Evolutionary conservation across 1,140 invertebrate genomes (phyloP), one percentile per base, ranked within the genome.

Genomic region (Sarcophaga peregrina): DNA sequence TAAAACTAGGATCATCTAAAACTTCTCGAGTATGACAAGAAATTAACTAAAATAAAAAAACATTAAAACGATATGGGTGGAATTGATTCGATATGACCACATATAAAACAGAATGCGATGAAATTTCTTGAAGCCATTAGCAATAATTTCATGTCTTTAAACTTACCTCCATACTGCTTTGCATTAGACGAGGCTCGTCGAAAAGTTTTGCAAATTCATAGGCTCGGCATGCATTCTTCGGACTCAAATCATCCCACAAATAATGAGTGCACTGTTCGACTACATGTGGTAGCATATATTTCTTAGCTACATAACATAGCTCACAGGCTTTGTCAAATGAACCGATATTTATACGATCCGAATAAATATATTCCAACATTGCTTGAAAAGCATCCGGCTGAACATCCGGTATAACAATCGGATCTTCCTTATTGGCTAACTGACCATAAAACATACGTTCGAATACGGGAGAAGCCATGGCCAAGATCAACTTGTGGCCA

Each of bases 191-290:
- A 81, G 94, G 94, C 86, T 96, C 96, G 83, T 96, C 95, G 90
- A 96, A 97, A 0, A 97, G 90, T 83, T 94, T 94, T 0, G 95
- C 95, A 92, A 97, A 96, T 87, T 96, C 96, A 88, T 96, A 96
- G 8, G 96, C 95, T 83, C 95, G 91, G 86, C 95, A 96, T 8
- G 95, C 96, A 91, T 96, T 96, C 84, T 94, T 94, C 0, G 95
- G 93, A 84, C 94, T 93, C 2, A 97, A 90, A 89, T 96, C 95
- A 1, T 93, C 94, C 94, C 95, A 96, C 47, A 97, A 91, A 88
- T 94, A 96, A 82, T 94, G 93, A 0, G 95, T 96, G 87, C 96
- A 97, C 86, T 95, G 93, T 83, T 95, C 94, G 0, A 96, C 95
- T 7, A 97, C 91, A 89, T 94, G 93, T 1, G 96, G 95, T 20